Conservation (phyloP, 2,113 vertebrate genomes). For the Alectura lathami region DNA sequence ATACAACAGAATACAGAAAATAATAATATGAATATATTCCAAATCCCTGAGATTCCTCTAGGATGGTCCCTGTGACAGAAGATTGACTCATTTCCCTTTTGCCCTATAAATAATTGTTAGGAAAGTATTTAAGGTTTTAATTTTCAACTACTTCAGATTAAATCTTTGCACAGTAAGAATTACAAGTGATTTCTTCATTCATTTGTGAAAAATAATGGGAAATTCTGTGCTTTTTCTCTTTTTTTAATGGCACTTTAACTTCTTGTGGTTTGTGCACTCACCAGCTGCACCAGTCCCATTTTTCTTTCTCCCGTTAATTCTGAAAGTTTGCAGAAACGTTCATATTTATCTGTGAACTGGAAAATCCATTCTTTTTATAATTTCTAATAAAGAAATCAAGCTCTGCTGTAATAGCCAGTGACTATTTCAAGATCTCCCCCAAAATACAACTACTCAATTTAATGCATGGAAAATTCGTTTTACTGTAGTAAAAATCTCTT, state of each 20-base stretch:
- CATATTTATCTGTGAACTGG: not conserved
- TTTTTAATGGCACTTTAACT: not conserved
- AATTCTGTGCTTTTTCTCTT: not conserved
- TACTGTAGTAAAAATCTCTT: not conserved
- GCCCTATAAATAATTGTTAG: not conserved
- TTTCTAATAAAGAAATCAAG: not conserved
- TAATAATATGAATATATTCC: not conserved
- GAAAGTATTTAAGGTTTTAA: not conserved
- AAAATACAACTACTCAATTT: not conserved
- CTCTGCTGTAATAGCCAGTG: not conserved
- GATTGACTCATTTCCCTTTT: not conserved
- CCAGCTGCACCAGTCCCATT: not conserved
- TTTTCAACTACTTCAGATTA: not conserved
- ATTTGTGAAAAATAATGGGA: not conserved
- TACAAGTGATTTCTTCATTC: not conserved
- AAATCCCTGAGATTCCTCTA: not conserved
- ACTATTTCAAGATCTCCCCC: not conserved
- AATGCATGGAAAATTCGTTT: not conserved
- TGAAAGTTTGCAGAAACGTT: not conserved
- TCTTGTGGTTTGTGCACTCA: not conserved
- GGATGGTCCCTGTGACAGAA: not conserved
- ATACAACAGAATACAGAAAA: not conserved
- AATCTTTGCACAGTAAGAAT: not conserved
- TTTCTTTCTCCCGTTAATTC: not conserved
- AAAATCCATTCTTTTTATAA: constrained; percentile 1